Percentiles rank a stretch among this genome's conserved stretches.
These are phyloP conservation scores for Dolichotis patagonum DNA, from an alignment of 2,113 vertebrate species.

Conservation along the genomic window DNA sequence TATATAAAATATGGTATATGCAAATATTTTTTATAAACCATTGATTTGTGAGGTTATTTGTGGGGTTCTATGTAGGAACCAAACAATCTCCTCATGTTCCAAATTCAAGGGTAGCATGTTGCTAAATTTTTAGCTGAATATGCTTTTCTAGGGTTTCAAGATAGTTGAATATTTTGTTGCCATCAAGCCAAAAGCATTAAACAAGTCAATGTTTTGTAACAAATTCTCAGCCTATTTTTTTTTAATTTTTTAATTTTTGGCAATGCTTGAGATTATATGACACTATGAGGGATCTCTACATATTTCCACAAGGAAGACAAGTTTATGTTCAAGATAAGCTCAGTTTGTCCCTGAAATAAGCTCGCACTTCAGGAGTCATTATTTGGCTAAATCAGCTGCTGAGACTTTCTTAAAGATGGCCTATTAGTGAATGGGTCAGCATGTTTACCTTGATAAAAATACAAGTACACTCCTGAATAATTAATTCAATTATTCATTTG, in stretches of 20 bases:
- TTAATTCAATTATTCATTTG: constrained; percentile 80
- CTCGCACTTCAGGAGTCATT: constrained; percentile 21
- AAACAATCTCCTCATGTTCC: neutral
- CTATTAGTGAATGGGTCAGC: constrained; percentile 59
- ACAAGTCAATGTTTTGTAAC: neutral
- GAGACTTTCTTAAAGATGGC: constrained; percentile 66
- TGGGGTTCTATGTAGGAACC: neutral
- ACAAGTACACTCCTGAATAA: constrained; percentile 80
- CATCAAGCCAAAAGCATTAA: neutral
- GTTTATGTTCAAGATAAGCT: neutral
- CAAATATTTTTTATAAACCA: constrained; percentile 1
- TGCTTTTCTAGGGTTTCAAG: neutral
- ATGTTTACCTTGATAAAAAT: constrained; percentile 71
- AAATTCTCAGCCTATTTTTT: neutral
- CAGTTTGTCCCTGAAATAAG: constrained; percentile 14
- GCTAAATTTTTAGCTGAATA: neutral
- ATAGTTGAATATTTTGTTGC: neutral
- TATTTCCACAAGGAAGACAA: neutral
- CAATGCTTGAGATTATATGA: neutral
- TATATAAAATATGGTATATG: neutral
- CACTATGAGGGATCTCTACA: neutral
- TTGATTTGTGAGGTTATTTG: neutral
- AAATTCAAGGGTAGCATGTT: neutral
- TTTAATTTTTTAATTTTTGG: neutral
- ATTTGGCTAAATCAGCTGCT: constrained; percentile 66